phyloP scores from a whole-genome alignment of 1,140 invertebrate species.

The Drosophila ohnishii region DNA sequence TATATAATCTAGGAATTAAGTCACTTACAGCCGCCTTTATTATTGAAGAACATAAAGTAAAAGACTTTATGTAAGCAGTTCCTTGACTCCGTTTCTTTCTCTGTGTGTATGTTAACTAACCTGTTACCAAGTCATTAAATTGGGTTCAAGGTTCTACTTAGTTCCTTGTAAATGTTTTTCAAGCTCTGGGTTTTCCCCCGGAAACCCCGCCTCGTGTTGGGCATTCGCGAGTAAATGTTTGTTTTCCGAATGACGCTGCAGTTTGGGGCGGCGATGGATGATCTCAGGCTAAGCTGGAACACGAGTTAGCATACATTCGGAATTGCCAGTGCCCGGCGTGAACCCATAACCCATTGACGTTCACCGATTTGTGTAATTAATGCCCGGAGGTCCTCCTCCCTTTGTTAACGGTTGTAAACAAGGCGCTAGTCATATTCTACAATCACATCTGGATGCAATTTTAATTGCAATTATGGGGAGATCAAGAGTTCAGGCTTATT shows the following conservation, averaged over 20 bases:
- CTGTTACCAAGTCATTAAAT: conserved; percentile 1
- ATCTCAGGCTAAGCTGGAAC: conserved; percentile 38
- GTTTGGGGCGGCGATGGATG: conserved; percentile 18
- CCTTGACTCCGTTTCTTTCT: background rate
- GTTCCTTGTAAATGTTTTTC: conserved; percentile 36
- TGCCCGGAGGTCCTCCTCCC: conserved; percentile 19
- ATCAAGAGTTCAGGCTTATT: conserved; percentile 29
- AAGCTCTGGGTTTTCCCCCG: conserved; percentile 39
- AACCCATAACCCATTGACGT: background rate
- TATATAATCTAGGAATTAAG: background rate
- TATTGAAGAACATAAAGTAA: background rate
- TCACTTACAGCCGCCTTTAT: background rate
- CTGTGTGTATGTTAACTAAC: background rate
- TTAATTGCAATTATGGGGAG: conserved; percentile 24
- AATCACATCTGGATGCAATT: conserved; percentile 5
- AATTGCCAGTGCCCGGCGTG: conserved; percentile 5
- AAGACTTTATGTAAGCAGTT: background rate
- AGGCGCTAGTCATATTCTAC: conserved; percentile 5
- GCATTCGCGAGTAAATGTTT: conserved; percentile 36
- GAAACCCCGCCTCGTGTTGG: conserved; percentile 21
- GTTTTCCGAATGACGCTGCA: conserved; percentile 27
- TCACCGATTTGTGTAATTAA: conserved; percentile 31
- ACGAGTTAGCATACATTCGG: conserved; percentile 24
- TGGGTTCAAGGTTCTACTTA: conserved; percentile 35
- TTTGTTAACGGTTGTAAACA: conserved; percentile 23